Conservation (phyloP, 1,140 invertebrate species). For the Drosophila auraria region DNA sequence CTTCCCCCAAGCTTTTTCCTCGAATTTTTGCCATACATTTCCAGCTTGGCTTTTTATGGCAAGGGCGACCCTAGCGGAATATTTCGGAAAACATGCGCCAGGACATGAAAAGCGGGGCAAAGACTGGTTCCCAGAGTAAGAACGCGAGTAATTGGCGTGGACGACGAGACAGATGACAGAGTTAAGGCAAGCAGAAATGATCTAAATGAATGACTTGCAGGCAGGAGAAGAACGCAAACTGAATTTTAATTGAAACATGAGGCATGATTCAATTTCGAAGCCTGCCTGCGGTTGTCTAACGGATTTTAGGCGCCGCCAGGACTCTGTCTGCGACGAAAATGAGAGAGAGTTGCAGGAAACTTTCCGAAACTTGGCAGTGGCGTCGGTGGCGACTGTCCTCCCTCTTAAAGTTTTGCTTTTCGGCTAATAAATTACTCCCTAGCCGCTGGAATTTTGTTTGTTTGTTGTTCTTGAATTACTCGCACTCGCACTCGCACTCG, state of each 20-base stretch:
- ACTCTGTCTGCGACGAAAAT: not conserved
- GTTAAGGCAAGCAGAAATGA: constrained; percentile 46
- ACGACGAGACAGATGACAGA: not conserved
- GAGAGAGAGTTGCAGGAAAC: not conserved
- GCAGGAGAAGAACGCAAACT: constrained; percentile 38
- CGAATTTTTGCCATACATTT: constrained; percentile 1
- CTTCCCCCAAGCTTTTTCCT: not conserved
- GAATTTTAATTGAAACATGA: constrained; percentile 64
- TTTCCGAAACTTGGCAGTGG: constrained; percentile 3
- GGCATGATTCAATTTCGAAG: constrained; percentile 53
- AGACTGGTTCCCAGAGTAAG: no score
- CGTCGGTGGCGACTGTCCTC: not conserved
- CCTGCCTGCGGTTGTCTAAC: constrained; percentile 26
- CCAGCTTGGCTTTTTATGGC: constrained; percentile 11
- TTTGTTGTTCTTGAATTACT: constrained; percentile 33
- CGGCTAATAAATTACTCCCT: constrained; percentile 49
- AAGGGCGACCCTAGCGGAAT: constrained; percentile 16
- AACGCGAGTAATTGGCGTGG: no score
- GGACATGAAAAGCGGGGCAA: not conserved
- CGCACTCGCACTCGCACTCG: not conserved
- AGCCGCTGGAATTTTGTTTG: constrained; percentile 11
- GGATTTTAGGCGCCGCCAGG: constrained; percentile 10
- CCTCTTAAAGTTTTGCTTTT: constrained; percentile 36
- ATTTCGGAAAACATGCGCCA: not conserved
- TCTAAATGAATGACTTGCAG: constrained; percentile 55